Percentiles rank a stretch among this genome's conserved stretches.
Conservation (phyloP, 2,113 vertebrate species). For the Nesoenas mayeri region DNA sequence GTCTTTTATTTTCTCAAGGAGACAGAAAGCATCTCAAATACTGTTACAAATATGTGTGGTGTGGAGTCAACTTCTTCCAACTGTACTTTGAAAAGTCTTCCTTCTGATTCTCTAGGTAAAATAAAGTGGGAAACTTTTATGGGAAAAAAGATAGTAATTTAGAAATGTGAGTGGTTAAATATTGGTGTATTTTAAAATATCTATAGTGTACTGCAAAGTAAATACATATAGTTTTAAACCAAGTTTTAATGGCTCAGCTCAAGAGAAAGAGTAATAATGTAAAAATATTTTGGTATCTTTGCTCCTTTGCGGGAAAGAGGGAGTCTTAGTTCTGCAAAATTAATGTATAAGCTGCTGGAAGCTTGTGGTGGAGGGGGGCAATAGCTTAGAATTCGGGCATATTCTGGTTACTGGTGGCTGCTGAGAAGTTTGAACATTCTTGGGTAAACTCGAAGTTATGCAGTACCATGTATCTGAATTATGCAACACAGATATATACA, state of each 20-base stretch:
- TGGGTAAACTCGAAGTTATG: not conserved
- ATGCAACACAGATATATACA: not conserved
- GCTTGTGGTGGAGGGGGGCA: not conserved
- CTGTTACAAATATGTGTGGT: not conserved
- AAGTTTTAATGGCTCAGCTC: not conserved
- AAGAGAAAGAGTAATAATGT: not conserved
- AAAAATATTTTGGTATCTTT: not conserved
- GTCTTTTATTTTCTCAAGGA: conserved; percentile 53
- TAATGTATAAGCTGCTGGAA: not conserved
- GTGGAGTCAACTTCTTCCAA: not conserved
- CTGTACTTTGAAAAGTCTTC: not conserved
- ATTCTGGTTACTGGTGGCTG: not conserved
- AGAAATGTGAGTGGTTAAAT: not conserved
- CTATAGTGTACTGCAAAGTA: not conserved
- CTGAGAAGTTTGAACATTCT: not conserved
- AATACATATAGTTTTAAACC: not conserved
- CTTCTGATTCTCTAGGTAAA: conserved; percentile 47
- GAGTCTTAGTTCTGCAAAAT: not conserved
- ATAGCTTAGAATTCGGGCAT: not conserved
- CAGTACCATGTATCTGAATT: not conserved
- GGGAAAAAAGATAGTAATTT: not conserved
- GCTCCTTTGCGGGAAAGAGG: not conserved
- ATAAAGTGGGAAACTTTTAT: not conserved
- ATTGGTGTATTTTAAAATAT: not conserved
- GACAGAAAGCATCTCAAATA: conserved; percentile 6